These are phyloP conservation scores for Triplophysa rosa DNA, from an alignment of 2,113 vertebrate genomes.

Conservation along the genomic window DNA sequence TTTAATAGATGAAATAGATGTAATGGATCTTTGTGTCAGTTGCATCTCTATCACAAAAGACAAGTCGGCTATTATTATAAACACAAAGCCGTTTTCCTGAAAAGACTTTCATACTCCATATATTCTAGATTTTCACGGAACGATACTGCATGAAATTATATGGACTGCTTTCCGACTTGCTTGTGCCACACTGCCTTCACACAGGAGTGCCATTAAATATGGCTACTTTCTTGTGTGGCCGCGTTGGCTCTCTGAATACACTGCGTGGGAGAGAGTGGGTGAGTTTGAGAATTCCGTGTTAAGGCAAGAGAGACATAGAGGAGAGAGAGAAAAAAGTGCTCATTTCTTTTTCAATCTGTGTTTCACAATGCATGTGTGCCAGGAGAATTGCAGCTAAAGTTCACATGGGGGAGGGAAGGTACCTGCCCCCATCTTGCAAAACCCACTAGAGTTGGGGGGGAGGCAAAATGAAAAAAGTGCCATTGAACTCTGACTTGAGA, in stretches of 20 bases:
- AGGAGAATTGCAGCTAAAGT: conserved; percentile 57
- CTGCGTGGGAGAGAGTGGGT: conserved; percentile 34
- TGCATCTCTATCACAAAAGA: neutral
- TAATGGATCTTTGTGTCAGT: neutral
- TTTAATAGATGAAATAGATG: neutral
- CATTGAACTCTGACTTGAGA: conserved; percentile 64
- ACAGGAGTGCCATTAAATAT: conserved; percentile 29
- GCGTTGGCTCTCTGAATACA: neutral
- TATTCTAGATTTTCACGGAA: neutral
- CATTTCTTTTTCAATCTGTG: conserved; percentile 59
- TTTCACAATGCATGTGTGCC: conserved; percentile 59
- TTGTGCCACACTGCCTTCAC: conserved; percentile 15
- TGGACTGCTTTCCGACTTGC: conserved; percentile 26
- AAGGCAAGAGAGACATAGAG: conserved; percentile 31
- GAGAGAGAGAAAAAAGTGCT: conserved; percentile 45
- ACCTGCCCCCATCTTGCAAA: conserved; percentile 45
- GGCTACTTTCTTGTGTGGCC: conserved; percentile 20
- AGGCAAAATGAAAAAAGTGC: conserved; percentile 44
- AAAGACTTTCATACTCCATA: conserved; percentile 19
- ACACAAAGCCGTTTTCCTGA: no score
- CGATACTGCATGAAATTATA: conserved; percentile 6
- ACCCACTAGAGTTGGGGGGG: conserved; percentile 41
- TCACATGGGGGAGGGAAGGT: conserved; percentile 53
- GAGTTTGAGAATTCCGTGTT: conserved; percentile 44
- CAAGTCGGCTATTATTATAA: neutral